Base-by-base conservation (phyloP, 2,888 invertebrate genomes). In the Eustalomyia histrio region DNA sequence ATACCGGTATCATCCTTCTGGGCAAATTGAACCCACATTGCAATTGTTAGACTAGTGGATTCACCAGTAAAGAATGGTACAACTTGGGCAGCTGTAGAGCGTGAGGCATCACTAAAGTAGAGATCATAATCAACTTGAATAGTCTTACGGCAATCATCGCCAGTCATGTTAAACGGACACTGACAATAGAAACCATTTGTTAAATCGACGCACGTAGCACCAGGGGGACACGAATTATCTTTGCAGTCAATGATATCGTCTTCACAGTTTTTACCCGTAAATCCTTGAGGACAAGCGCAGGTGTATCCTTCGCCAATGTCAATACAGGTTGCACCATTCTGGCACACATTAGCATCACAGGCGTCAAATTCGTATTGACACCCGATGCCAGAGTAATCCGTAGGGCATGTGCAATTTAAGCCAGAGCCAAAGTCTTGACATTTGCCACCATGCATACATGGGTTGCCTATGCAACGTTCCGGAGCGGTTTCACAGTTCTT, bases 71-170 rank as follows among this genome's bases (percentile, higher is more conserved):
- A 94, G 91, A 99, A 97, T 69, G 98, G 98, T 87, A 98, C 96
- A 14, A 97, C 94, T 91, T 98, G 95, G 24, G 97, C 95, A 5
- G 98, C 99, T 85, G 96, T 97, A 80, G 97, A 97, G 14, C 97
- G 94, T 14, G 95, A 92, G 58, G 96, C 94, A 89, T 98, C 97
- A 87, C 97, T 96, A 91, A 99, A 98, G 93, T 97, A 97, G 10
- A 99, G 92, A 89, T 99, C 99, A 90, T 99, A 99, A 91, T 99
- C 97, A n/a, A 97, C 97, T 91, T 97, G 97, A 85, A 99, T 96
- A n/a, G 97, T 95, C 93, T 99, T 99, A 88, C 97, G 93, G 87
- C 99, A 99, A 87, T 97, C 97, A 88, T 97, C 97, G 65, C 99
- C 99, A 21, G 98, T 99, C 86, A 97, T 93, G 88, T 98, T 98